These are phyloP conservation scores for Pseudochirops cupreus DNA, from an alignment of 2,797 vertebrate genomes.

Conservation along the genomic window DNA sequence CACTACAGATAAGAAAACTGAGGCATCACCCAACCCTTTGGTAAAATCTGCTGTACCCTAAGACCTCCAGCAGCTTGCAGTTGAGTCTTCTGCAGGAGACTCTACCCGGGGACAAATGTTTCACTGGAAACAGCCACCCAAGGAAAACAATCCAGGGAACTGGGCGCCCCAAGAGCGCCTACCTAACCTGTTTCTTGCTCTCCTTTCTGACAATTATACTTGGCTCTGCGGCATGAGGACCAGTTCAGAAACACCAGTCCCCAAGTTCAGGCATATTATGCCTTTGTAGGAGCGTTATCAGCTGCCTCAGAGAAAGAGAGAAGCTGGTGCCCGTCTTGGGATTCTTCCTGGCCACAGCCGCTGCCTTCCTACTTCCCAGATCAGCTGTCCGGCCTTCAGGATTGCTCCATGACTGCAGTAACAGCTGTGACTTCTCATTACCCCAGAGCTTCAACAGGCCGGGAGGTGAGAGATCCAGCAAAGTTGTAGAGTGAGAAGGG, in stretches of 20 bases:
- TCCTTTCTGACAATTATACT: background rate
- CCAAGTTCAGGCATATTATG: background rate
- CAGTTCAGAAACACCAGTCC: background rate
- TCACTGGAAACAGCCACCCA: background rate
- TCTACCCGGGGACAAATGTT: background rate
- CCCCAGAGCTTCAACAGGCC: background rate
- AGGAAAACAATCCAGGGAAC: background rate
- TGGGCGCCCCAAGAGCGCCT: background rate
- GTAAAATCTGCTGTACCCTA: background rate
- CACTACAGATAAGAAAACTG: background rate
- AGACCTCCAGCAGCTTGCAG: background rate
- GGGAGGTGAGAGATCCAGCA: background rate
- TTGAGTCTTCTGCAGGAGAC: background rate
- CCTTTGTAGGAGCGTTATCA: background rate
- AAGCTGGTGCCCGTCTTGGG: background rate
- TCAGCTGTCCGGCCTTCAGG: background rate
- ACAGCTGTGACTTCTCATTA: background rate
- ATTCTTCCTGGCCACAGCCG: background rate
- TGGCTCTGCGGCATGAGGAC: background rate
- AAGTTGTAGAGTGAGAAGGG: background rate
- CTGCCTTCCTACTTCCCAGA: background rate
- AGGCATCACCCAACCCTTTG: background rate
- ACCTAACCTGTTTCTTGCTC: background rate
- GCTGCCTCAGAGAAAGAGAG: background rate
- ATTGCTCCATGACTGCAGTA: background rate